Conservation (phyloP, 1,140 invertebrate genomes). For the Tetramorium simillimum region DNA sequence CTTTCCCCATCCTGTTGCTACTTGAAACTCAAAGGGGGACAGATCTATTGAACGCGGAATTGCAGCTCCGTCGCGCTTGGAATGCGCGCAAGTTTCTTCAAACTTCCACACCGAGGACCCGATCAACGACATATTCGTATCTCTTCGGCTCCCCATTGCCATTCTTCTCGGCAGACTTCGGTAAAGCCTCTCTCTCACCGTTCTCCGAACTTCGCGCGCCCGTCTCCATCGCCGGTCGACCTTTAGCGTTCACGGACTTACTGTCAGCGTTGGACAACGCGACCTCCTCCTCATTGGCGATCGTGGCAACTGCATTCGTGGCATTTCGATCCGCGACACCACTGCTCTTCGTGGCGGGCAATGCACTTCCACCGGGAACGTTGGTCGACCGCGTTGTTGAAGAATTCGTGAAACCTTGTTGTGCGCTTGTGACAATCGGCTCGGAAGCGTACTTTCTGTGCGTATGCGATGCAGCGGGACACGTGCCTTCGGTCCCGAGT, state of each 20-base stretch:
- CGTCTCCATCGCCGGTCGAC: slow-evolving; percentile 35
- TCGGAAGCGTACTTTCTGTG: slow-evolving; percentile 82
- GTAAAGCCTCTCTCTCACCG: slow-evolving; percentile 58
- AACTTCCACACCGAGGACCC: slow-evolving; percentile 89
- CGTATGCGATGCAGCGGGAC: slow-evolving; percentile 47
- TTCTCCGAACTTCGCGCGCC: slow-evolving; percentile 50
- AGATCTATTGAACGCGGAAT: slow-evolving; percentile 2
- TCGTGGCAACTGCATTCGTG: neutral
- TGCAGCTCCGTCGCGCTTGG: neutral
- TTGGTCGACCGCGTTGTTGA: slow-evolving; percentile 34
- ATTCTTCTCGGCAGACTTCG: slow-evolving; percentile 71
- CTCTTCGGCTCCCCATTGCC: slow-evolving; percentile 85
- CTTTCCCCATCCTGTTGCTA: neutral
- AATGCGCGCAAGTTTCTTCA: slow-evolving; percentile 4
- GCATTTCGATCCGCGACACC: slow-evolving; percentile 28
- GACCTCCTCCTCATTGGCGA: slow-evolving; percentile 26
- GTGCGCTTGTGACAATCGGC: slow-evolving; percentile 64
- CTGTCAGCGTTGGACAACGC: slow-evolving; percentile 43
- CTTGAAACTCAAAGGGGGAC: neutral
- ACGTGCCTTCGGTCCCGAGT: slow-evolving; percentile 59
- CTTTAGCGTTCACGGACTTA: slow-evolving; percentile 66
- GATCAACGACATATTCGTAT: slow-evolving; percentile 89
- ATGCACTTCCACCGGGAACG: slow-evolving; percentile 47
- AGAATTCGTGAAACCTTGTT: slow-evolving; percentile 57
- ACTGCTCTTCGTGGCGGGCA: neutral